A percentile compares a stretch with the other conserved stretches of the same genome.
Evolutionary conservation across 2,113 vertebrate species (phyloP).

Genomic region (Salvator merianae): DNA sequence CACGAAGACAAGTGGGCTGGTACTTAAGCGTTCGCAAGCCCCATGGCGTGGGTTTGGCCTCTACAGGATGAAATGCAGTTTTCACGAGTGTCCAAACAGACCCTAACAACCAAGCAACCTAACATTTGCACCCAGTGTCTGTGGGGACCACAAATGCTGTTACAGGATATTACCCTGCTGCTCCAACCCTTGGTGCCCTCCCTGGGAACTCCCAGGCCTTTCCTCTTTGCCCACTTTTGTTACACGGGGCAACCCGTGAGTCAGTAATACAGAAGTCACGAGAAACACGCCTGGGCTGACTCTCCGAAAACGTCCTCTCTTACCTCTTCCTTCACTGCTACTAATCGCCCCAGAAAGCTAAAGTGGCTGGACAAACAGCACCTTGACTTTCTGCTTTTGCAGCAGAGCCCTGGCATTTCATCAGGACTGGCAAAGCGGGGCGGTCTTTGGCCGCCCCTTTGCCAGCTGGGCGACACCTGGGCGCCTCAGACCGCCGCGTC

Average conservation of each 20-base stretch:
- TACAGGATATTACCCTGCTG: rapidly evolving
- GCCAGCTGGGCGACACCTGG: not conserved
- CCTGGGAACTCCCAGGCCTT: not conserved
- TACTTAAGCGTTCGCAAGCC: slow-evolving; percentile 6
- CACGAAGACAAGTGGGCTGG: slow-evolving; percentile 33
- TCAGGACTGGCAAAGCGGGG: not conserved
- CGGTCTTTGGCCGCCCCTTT: not conserved
- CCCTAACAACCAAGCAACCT: not conserved
- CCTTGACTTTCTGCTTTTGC: too few species aligned
- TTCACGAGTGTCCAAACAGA: slow-evolving; percentile 17
- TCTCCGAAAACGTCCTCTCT: not conserved
- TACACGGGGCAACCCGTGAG: too few species aligned
- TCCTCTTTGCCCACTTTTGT: not conserved
- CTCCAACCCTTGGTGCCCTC: too few species aligned
- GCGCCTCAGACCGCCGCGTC: not conserved
- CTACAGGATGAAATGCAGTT: not conserved
- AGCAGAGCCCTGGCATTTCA: too few species aligned
- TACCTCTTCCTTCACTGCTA: not conserved
- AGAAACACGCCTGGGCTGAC: not conserved
- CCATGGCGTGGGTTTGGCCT: not conserved
- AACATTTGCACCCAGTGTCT: not conserved
- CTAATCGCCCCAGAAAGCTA: not conserved
- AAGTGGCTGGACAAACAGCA: not conserved
- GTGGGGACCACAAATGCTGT: not conserved
- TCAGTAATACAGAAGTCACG: not conserved